Evolutionary conservation across 1,140 invertebrate genomes (phyloP), one percentile per base, ranked within the genome.

Genomic region (Drosophila azteca): DNA sequence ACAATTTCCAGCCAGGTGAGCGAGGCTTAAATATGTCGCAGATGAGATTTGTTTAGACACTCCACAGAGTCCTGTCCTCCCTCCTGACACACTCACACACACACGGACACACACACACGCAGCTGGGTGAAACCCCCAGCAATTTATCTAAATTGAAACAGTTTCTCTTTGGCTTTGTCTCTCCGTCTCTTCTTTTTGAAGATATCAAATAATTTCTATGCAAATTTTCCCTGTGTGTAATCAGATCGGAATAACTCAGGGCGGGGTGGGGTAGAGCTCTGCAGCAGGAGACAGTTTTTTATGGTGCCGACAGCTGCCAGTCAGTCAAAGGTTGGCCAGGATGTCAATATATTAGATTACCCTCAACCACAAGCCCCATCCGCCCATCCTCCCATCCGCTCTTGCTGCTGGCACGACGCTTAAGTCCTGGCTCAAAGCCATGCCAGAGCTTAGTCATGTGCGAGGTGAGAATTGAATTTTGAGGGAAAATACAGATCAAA

Each of bases 131-230:
- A 66, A 71, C 46, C 63, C 63, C 48, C 46, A 49, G 31, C 67
- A 63, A 69, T 73, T 81, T 73, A 73, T 81, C 82, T 73, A 84
- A 85, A 81, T 79, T 84, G 80, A 83, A 76, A 79, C 82, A 79
- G 77, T 87, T 72, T 74, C 63, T 51, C 58, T 65, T 73, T 73
- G 61, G 69, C 69, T 66, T 45, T 79, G 50, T 52, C 13, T 39
- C 50, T 49, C 31, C 35, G 7, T 50, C n/a, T n/a, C 8, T 9
- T 11, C 44, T 46, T 35, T 58, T 63, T 24, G n/a, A 50, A 63
- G 71, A 77, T 81, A 75, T 78, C 65, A 87, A 79, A 88, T 88
- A 88, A 87, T 88, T 87, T 87, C 79, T 82, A 87, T 87, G 82
- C 83, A 87, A 87, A 87, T 87, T 87, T 85, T 45, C 29, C 31